Conservation (phyloP, 2,797 vertebrate species). For the Sternarchorhynchus goeldii region DNA sequence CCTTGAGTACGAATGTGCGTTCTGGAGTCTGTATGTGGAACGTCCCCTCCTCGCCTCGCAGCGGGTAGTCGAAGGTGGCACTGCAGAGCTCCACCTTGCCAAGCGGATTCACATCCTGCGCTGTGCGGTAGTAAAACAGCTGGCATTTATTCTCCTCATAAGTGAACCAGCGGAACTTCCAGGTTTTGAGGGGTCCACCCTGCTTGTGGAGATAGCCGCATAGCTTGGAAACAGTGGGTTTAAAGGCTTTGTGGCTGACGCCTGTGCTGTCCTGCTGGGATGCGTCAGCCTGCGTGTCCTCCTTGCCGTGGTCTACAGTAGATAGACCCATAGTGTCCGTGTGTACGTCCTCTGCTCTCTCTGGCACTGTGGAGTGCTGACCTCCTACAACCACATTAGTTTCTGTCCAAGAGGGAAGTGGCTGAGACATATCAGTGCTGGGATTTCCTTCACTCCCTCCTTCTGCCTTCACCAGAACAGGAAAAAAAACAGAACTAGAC, state of each 20-base stretch:
- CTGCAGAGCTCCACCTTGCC: conserved; percentile 81
- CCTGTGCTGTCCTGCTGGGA: conserved; percentile 19
- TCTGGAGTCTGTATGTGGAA: conserved; percentile 89
- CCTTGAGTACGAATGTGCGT: conserved; percentile 87
- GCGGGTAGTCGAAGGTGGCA: conserved; percentile 82
- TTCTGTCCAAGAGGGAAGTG: conserved; percentile 56
- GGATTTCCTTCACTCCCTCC: conserved; percentile 61
- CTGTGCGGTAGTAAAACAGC: conserved; percentile 87
- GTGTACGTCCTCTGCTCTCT: conserved; percentile 30
- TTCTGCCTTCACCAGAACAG: conserved; percentile 62
- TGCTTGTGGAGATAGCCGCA: conserved; percentile 92
- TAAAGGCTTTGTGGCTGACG: background rate
- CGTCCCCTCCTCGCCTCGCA: conserved; percentile 80
- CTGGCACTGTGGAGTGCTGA: conserved; percentile 35
- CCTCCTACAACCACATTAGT: background rate
- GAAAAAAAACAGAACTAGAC: conserved; percentile 24
- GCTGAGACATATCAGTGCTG: conserved; percentile 48
- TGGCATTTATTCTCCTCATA: conserved; percentile 86
- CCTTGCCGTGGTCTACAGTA: conserved; percentile 7
- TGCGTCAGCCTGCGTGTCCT: background rate
- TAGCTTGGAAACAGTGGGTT: conserved; percentile 70
- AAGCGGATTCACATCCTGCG: conserved; percentile 84
- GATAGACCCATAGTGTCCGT: conserved; percentile 36
- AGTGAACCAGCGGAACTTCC: conserved; percentile 94
- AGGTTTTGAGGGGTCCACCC: conserved; percentile 85